Evolutionary conservation across 1,140 invertebrate species (phyloP), one percentile per base, ranked within the genome.

Genomic region (Harlomillsia oculata): DNA sequence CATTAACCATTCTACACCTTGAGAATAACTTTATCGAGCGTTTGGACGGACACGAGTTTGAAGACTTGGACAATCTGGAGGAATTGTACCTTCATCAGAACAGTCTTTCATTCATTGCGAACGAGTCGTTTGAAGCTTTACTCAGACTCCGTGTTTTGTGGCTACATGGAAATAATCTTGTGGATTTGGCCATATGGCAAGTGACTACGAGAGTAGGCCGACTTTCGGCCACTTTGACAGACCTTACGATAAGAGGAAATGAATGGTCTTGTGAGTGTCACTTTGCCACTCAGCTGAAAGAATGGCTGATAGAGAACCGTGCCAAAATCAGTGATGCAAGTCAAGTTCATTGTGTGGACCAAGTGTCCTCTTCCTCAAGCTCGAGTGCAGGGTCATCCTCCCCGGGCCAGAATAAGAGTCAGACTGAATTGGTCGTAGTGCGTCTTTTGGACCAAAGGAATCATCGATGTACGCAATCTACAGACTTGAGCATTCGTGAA

Each of bases 181-280:
- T 76, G 16, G 79, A 76, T 6, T 81, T 87, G 63, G 76, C 83
- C 21, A 78, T 90, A 8, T 91, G 87, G 86, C 77, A 82, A 62
- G 71, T 89, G n/a, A 67, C 68, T 9, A 28, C 49, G 11, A n/a
- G 28, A 18, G 36, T 45, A 3, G 46, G 45, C 0, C 48, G 63
- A 79, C 81, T 28, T 71, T 80, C 46, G 87, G 71, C 76, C 1
- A 74, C 78, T 5, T 74, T 92, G 37, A 80, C 82, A 5, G 79
- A 82, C 65, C 70, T 90, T 51, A 81, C 77, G 1, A 70, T 93
- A 28, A 77, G 83, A 1, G 78, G 76, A 5, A 94, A 93, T 71
- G 85, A 85, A 3, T 94, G 88, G 88, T 83, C 82, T 26, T 93
- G 90, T 70, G 82, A 87, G 53, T 93, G 90, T 73, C 81, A 85